Conservation (phyloP, 2,797 vertebrate species). For the Epinephelus awoara region DNA sequence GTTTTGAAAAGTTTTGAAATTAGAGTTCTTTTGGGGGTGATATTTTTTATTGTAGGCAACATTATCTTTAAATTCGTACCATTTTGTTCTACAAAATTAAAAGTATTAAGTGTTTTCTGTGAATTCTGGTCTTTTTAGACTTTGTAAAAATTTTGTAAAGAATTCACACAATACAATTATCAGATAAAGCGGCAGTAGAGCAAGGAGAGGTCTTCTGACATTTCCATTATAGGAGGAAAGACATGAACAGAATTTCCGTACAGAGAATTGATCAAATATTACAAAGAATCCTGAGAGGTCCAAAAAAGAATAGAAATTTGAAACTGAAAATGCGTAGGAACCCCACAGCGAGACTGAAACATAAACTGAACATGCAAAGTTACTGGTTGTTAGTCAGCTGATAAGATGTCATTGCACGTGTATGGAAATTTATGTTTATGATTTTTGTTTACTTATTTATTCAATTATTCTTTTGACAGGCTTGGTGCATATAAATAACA, state of each 20-base stretch:
- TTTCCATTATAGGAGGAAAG: slow-evolving; percentile 15
- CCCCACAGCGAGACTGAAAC: slow-evolving; percentile 44
- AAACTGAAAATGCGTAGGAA: slow-evolving; percentile 71
- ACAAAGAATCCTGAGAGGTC: slow-evolving; percentile 24
- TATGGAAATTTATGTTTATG: neutral
- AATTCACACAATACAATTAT: neutral
- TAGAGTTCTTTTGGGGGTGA: neutral
- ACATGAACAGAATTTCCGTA: slow-evolving; percentile 15
- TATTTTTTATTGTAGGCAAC: neutral
- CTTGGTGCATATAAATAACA: too few relatives aligned
- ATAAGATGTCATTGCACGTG: neutral
- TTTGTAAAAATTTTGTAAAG: neutral
- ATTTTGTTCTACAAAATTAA: neutral
- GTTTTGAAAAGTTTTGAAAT: neutral
- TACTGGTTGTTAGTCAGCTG: neutral
- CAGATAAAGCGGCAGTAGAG: too few relatives aligned
- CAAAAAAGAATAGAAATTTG: slow-evolving; percentile 49
- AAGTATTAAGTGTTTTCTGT: neutral
- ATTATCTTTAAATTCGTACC: neutral
- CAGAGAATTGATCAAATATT: slow-evolving; percentile 25
- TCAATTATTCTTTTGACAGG: too few relatives aligned
- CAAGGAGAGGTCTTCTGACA: neutral
- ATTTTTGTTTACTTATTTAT: neutral
- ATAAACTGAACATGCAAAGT: slow-evolving; percentile 49
- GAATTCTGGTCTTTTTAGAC: too few relatives aligned